Evolutionary conservation across 2,113 vertebrate genomes (phyloP).

Genomic region (Hucho hucho): DNA sequence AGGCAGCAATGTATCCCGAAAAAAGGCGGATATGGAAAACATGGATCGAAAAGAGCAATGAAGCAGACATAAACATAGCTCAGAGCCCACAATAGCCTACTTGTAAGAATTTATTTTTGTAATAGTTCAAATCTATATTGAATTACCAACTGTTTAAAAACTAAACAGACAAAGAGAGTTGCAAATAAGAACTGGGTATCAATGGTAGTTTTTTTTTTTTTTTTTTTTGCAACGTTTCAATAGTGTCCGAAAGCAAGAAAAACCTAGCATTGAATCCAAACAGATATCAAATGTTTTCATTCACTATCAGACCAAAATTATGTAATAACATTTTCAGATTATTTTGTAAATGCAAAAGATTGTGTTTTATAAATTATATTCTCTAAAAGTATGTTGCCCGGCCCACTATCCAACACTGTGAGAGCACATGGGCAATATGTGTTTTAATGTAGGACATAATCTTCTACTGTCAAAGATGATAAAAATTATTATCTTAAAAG

Average conservation of each 20-base stretch:
- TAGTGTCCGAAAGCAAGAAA: neutral
- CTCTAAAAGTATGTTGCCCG: neutral
- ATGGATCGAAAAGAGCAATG: constrained; percentile 1
- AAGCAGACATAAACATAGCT: neutral
- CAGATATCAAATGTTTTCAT: neutral
- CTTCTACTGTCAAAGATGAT: neutral
- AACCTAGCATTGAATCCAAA: neutral
- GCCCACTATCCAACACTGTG: neutral
- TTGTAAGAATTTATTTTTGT: neutral
- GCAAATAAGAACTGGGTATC: neutral
- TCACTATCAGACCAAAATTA: neutral
- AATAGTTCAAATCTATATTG: neutral
- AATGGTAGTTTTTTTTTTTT: neutral
- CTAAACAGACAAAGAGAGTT: neutral
- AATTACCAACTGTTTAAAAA: neutral
- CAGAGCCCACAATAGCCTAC: neutral
- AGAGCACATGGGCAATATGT: neutral
- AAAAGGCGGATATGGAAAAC: constrained; percentile 43
- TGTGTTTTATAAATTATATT: neutral
- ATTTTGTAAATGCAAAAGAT: neutral
- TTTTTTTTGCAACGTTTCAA: neutral
- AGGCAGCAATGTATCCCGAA: constrained; percentile 54
- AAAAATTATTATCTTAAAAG: neutral
- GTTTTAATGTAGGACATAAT: neutral
- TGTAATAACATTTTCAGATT: neutral